phyloP scores from a whole-genome alignment of 2,797 vertebrate genomes.

The Esox masquinongy region DNA sequence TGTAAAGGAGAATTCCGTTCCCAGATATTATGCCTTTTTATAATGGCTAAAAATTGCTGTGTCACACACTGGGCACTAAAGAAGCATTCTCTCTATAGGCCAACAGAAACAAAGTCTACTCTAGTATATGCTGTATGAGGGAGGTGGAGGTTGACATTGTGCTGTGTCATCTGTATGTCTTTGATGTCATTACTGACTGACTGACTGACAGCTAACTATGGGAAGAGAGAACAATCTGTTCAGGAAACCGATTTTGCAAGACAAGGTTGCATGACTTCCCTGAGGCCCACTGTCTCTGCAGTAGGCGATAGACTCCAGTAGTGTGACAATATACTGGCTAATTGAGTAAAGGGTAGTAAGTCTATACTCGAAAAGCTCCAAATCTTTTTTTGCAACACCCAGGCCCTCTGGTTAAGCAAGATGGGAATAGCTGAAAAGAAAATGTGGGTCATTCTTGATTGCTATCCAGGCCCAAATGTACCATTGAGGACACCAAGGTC shows the following conservation, averaged over 20 bases:
- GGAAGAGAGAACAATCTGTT: not conserved
- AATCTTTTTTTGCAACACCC: not conserved
- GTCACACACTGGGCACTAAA: slow-evolving; percentile 27
- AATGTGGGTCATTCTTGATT: too few relatives aligned
- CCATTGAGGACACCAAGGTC: too few relatives aligned
- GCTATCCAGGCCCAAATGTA: too few relatives aligned
- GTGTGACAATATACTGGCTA: not conserved
- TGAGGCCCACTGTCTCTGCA: not conserved
- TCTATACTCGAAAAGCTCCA: not conserved
- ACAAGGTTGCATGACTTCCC: not conserved
- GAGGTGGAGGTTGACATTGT: not conserved
- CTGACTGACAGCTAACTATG: not conserved
- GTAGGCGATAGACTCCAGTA: slow-evolving; percentile 17
- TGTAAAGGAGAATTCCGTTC: not conserved
- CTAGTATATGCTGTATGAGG: not conserved
- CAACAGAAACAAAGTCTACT: not conserved
- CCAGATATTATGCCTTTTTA: slow-evolving; percentile 18
- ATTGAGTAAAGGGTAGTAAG: slow-evolving; percentile 20
- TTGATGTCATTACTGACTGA: not conserved
- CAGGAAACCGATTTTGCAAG: not conserved
- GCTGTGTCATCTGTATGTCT: not conserved
- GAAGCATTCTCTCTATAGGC: slow-evolving; percentile 32
- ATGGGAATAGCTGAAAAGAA: not conserved
- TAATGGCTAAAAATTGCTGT: slow-evolving; percentile 40
- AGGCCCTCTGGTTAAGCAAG: not conserved